Base-by-base conservation (phyloP, 2,113 vertebrate genomes). In the Microtus richardsoni region DNA sequence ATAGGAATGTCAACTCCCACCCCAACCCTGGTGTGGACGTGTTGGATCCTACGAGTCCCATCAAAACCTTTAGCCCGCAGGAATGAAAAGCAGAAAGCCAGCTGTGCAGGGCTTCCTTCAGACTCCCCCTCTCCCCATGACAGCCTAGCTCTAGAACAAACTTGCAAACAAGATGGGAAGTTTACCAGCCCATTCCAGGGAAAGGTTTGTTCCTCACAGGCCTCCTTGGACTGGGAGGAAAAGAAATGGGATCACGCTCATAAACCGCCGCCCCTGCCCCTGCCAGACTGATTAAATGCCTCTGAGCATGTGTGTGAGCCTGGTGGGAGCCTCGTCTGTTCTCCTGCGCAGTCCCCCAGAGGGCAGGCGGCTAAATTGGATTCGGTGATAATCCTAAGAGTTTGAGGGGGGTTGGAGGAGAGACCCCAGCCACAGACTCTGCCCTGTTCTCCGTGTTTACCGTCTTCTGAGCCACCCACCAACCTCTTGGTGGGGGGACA, bases 261-360 rank as follows among this genome's bases (percentile, higher is more conserved):
- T 74, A 82, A 94, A 89, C 91, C 89, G 89, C 26, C 91, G 17
- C 91, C 78, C 93, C 77, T 74, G 91, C 93, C 74, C 93, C 77
- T 74, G 89, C 93, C 74, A 68, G 87, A 88, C 91, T 82, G 89
- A 95, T 93, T 93, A 91, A 91, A 87, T 58, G 89, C 60, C 36
- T 88, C 28, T 73, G 79, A 36, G 78, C 47, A 21, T 52, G 75
- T 54, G 89, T 47, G 88, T 52, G 77, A 36, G 90, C 21, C 41
- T 47, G 62, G 19, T 28, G 28, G 13, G 91, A 39, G 83, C 62
- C 87, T 84, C 94, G 26, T 77, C 91, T 82, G 52, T 85, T 85
- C 93, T 78, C 70, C 68, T 60, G 44, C n/a, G 10, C 36, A 75
- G 94, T 86, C 71, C 89, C 93, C 91, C 95, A 83, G 96, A 95